Evolutionary conservation across 2,113 vertebrate species (phyloP), one percentile per base, ranked within the genome.

Genomic region (Eurystomus gularis): DNA sequence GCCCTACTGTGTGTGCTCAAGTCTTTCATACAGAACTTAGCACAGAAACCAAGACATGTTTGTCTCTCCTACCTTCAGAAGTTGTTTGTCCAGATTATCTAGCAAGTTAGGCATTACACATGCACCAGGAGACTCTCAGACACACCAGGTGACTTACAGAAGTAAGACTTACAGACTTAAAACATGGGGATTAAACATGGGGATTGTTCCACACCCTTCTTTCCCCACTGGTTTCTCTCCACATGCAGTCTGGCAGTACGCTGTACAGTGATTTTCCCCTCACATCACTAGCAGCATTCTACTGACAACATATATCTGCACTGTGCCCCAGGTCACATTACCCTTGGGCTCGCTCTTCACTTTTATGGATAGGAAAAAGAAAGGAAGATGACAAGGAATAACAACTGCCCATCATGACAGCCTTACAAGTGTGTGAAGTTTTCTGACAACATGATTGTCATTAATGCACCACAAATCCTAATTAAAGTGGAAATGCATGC

Each of bases 401-500:
- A 85, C 65, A 95, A 85, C 65, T 88, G 79, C n/a, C 92, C 44
- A 68, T 90, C 69, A 28, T 33, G 35, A 83, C 83, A 96, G 37
- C 64, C 68, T 82, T 71, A 69, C 48, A 51, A 91, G 35, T 7
- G 14, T 3, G 40, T 35, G 31, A 85, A 82, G 54, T 88, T 92
- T 86, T 76, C 37, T 90, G 87, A 90, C 87, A 94, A 80, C 33
- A 70, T 75, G 70, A 96, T 68, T 95, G 92, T 87, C 79, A 88
- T 92, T 84, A 91, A 96, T 75, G 83, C 28, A 82, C 72, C 87
- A 79, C 78, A 86, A 91, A 91, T 85, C 44, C 92, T 95, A 92
- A 93, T 96, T 95, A 90, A 86, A 48, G 79, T 77, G 35, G 70
- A 95, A 86, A 95, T 51, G 35, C 61, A 61, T 29, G 72, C 15